phyloP scores from a whole-genome alignment of 2,797 vertebrate genomes.

The Liparis tanakae region DNA sequence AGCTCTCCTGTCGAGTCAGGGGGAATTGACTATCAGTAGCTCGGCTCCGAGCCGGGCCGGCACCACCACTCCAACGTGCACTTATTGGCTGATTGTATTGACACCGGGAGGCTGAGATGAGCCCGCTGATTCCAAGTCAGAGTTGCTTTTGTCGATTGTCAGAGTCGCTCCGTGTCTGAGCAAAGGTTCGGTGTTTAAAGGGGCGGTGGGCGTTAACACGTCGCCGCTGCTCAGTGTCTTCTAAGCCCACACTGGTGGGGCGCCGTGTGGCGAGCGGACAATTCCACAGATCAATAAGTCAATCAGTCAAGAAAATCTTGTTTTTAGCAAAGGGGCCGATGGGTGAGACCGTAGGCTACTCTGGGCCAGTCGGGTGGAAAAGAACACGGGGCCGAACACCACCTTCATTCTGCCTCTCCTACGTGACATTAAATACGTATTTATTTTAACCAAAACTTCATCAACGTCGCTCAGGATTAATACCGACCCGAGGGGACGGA shows the following conservation, averaged over 20 bases:
- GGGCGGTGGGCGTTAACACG: conserved; percentile 1
- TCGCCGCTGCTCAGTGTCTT: conserved; percentile 6
- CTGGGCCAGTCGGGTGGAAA: background rate
- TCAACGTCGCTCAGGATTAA: conserved; percentile 25
- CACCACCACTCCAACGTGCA: conserved; percentile 37
- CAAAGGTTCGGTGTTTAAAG: conserved; percentile 25
- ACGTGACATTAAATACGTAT: conserved; percentile 10
- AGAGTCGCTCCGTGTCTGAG: background rate
- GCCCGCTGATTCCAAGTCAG: conserved; percentile 41
- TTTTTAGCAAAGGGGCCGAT: background rate
- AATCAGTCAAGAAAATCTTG: conserved; percentile 15
- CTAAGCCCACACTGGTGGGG: conserved; percentile 2
- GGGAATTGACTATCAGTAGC: conserved; percentile 50
- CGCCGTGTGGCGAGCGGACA: conserved; percentile 29
- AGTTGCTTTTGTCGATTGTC: conserved; percentile 35
- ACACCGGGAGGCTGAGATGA: conserved; percentile 30
- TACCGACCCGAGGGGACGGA: background rate
- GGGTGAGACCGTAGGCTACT: background rate
- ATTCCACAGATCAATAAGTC: conserved; percentile 14
- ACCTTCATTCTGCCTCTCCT: conserved; percentile 1
- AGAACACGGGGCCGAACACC: background rate
- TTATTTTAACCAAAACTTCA: conserved; percentile 18
- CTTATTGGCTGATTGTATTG: conserved; percentile 44
- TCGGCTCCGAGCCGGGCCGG: conserved; percentile 8
- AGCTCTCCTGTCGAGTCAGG: conserved; percentile 26